Conservation (phyloP, 2,797 vertebrate species). For the Pseudochaenichthys georgianus region DNA sequence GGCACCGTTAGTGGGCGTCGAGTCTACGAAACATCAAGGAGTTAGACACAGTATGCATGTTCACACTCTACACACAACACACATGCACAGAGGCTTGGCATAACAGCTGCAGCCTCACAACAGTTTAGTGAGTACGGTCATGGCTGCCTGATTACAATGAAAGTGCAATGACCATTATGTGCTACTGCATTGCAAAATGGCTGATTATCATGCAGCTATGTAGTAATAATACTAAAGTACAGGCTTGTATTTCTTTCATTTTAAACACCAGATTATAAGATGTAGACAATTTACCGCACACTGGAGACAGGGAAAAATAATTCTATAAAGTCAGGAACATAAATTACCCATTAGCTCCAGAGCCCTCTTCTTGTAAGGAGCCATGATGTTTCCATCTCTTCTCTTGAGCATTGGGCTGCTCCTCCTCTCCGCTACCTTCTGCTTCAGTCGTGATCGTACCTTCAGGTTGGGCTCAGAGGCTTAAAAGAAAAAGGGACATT, state of each 20-base stretch:
- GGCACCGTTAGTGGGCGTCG: slow-evolving; percentile 93
- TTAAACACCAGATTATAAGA: slow-evolving; percentile 15
- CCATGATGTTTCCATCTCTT: slow-evolving; percentile 90
- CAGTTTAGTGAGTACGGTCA: slow-evolving; percentile 51
- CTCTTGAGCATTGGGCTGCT: slow-evolving; percentile 90
- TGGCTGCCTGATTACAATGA: slow-evolving; percentile 42
- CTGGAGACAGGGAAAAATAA: neutral
- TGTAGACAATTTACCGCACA: neutral
- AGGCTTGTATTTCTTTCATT: slow-evolving; percentile 12
- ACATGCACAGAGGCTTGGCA: slow-evolving; percentile 42
- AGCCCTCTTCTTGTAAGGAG: slow-evolving; percentile 89
- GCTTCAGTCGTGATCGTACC: slow-evolving; percentile 94
- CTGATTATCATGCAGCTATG: slow-evolving; percentile 21
- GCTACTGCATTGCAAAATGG: slow-evolving; percentile 26
- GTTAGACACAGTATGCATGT: slow-evolving; percentile 56
- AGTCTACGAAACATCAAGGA: slow-evolving; percentile 85
- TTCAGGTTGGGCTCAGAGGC: slow-evolving; percentile 92
- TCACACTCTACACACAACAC: slow-evolving; percentile 52
- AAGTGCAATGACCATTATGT: slow-evolving; percentile 32
- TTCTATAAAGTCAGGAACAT: neutral
- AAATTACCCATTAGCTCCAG: slow-evolving; percentile 83
- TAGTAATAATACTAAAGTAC: slow-evolving; percentile 3
- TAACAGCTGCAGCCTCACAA: slow-evolving; percentile 51
- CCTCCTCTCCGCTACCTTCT: slow-evolving; percentile 93
- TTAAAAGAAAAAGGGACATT: slow-evolving; percentile 38